Evolutionary conservation across 1,140 invertebrate species (phyloP).

Genomic region (Linepithema humile): DNA sequence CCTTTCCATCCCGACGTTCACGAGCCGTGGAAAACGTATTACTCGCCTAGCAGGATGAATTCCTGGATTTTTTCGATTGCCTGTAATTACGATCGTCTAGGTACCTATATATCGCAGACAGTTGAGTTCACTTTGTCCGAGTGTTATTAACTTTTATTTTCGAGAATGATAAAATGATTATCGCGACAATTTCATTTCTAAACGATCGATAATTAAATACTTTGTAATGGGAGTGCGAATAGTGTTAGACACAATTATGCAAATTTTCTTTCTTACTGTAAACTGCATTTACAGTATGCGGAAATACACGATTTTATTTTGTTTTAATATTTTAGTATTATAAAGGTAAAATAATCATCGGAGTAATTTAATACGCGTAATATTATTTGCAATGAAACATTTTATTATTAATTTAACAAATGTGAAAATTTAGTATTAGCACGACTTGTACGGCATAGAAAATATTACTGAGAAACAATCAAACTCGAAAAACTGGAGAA

Average conservation of each 20-base stretch:
- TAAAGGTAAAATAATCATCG: neutral
- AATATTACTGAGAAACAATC: no score
- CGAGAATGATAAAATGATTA: neutral
- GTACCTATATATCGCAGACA: neutral
- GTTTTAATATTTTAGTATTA: no score
- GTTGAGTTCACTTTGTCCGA: neutral
- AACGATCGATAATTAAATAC: neutral
- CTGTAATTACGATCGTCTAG: slow-evolving; percentile 31
- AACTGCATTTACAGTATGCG: neutral
- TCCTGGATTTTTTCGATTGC: slow-evolving; percentile 51
- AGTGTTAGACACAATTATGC: neutral
- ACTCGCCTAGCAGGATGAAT: slow-evolving; percentile 47
- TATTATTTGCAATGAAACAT: neutral
- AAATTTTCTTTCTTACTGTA: neutral
- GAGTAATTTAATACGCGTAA: neutral
- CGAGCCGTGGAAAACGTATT: slow-evolving; percentile 62
- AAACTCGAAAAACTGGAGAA: no score
- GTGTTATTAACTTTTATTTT: neutral
- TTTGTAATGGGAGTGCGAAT: no score
- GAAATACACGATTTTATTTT: neutral
- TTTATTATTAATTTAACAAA: neutral
- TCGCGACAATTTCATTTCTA: neutral
- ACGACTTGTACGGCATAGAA: no score
- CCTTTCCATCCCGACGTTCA: slow-evolving; percentile 37
- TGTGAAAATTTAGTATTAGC: neutral